These are phyloP conservation scores for Luehdorfia chinensis DNA, from an alignment of 1,140 invertebrate genomes.

Conservation along the genomic window DNA sequence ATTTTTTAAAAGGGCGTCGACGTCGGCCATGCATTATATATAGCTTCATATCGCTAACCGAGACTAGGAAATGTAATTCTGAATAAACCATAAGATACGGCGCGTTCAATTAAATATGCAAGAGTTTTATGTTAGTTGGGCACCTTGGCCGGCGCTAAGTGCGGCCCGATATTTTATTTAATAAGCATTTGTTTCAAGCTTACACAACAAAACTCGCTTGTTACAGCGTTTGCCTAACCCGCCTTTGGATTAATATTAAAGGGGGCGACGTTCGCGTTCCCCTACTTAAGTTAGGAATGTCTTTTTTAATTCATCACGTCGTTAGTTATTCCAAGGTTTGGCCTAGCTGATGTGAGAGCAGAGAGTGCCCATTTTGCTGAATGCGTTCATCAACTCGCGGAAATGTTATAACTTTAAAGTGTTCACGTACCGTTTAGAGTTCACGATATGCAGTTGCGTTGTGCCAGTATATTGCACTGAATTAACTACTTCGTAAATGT, in stretches of 20 bases:
- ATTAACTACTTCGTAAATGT: too few species aligned
- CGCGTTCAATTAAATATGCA: slow-evolving; percentile 69
- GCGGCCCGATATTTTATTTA: slow-evolving; percentile 58
- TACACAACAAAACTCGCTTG: slow-evolving; percentile 52
- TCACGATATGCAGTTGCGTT: too few species aligned
- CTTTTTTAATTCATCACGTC: slow-evolving; percentile 24
- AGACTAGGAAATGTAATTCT: slow-evolving; percentile 55
- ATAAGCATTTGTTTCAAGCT: slow-evolving; percentile 42
- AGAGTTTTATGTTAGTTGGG: slow-evolving; percentile 65
- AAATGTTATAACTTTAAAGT: too few species aligned
- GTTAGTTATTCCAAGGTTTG: slow-evolving; percentile 17
- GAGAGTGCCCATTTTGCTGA: too few species aligned
- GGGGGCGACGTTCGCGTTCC: slow-evolving; percentile 27
- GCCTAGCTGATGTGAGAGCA: too few species aligned
- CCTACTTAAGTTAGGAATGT: slow-evolving; percentile 25
- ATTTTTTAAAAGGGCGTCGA: slow-evolving; percentile 2
- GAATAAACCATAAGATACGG: slow-evolving; percentile 64
- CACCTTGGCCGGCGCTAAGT: slow-evolving; percentile 52
- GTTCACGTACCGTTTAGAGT: too few species aligned
- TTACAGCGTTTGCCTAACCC: slow-evolving; percentile 43
- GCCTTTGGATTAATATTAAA: slow-evolving; percentile 34
- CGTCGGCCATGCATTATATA: slow-evolving; percentile 53
- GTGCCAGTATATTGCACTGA: too few species aligned
- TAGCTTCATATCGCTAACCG: slow-evolving; percentile 49
- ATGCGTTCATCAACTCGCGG: slow-evolving; percentile 1